Percentiles rank a stretch among this genome's conserved stretches.
Conservation (phyloP, 53 echinoderm and acorn worm species). For the Holothuria leucospilota region DNA sequence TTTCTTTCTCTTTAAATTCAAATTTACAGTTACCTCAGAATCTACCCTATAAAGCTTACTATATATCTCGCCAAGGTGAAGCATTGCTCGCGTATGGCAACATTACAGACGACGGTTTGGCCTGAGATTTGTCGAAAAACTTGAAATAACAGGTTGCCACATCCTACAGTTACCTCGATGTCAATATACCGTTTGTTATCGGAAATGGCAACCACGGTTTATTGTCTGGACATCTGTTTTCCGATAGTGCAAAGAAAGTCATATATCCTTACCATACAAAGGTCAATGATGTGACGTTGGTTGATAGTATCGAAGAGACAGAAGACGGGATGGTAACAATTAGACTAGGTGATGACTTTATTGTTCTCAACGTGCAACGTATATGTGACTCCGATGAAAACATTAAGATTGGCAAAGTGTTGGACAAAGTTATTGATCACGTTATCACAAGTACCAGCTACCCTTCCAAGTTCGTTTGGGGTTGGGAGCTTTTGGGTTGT, state of each 20-base stretch:
- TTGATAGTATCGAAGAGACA: neutral
- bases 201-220: neutral
- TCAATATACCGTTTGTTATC: too few species aligned
- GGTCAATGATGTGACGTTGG: too few species aligned
- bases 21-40: too few species aligned
- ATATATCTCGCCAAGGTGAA: too few species aligned
- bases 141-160: too few species aligned
- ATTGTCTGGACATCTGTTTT: neutral
- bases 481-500: neutral
- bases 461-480: conserved; percentile 3
- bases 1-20: too few species aligned
- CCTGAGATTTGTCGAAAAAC: too few species aligned
- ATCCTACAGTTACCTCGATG: too few species aligned
- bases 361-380: neutral
- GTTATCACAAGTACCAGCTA: neutral
- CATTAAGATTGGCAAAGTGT: neutral
- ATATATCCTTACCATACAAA: neutral
- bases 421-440: neutral
- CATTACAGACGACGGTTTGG: too few species aligned
- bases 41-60: too few species aligned
- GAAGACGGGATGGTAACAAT: neutral
- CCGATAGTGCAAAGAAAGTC: neutral
- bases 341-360: neutral
- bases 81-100: too few species aligned
- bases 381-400: too few species aligned